Conservation (phyloP, 2,797 vertebrate genomes). For the Poecilia velifera region DNA sequence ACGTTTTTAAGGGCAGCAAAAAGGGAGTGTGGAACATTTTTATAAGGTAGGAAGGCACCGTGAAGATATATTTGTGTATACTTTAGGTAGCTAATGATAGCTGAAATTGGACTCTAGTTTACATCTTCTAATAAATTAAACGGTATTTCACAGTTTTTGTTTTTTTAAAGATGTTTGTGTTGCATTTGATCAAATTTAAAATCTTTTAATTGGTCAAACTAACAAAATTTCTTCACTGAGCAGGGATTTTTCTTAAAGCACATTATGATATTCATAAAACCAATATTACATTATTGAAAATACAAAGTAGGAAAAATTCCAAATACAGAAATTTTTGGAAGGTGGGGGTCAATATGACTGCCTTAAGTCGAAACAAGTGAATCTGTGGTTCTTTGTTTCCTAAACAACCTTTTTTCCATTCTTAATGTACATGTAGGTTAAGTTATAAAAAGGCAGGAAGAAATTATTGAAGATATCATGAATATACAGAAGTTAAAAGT, state of each 20-base stretch:
- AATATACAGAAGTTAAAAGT: too few species aligned
- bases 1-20: not conserved
- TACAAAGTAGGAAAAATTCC: not conserved
- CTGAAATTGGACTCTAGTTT: not conserved
- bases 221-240: not conserved
- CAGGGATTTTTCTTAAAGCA: not conserved
- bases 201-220: not conserved
- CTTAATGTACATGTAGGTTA: not conserved
- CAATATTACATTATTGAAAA: not conserved
- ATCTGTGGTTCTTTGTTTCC: not conserved
- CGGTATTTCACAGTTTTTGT: not conserved
- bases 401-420: not conserved
- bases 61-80: not conserved
- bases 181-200: not conserved
- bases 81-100: not conserved
- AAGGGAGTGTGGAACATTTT: not conserved
- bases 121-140: not conserved
- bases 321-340: not conserved
- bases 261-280: not conserved
- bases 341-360: not conserved
- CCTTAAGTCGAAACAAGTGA: not conserved
- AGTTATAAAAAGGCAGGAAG: not conserved
- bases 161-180: not conserved
- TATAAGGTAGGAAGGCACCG: not conserved
- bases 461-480: not conserved